These are phyloP conservation scores for Pollenia angustigena DNA, from an alignment of 2,888 invertebrate species.

Conservation along the genomic window DNA sequence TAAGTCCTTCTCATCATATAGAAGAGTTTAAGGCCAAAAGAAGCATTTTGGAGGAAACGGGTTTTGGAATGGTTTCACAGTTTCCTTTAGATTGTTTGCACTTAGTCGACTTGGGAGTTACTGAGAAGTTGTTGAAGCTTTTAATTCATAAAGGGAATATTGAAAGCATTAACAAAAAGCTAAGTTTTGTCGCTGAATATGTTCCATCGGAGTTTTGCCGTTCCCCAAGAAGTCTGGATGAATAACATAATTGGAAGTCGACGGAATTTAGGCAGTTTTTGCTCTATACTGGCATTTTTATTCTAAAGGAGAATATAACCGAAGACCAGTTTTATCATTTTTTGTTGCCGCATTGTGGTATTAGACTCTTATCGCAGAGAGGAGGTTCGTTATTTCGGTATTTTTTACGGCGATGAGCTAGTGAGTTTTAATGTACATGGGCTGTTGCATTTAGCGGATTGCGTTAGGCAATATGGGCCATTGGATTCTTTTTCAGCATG, in stretches of 20 bases:
- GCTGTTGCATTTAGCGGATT: no score
- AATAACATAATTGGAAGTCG: conserved; percentile 33
- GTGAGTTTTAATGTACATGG: no score
- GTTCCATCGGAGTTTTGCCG: conserved; percentile 57
- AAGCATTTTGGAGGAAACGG: conserved; percentile 37
- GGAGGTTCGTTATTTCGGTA: conserved; percentile 34
- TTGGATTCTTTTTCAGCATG: no score
- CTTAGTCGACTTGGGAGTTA: conserved; percentile 54
- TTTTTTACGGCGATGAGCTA: no score
- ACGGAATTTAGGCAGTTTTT: conserved; percentile 55
- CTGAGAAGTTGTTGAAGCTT: conserved; percentile 50
- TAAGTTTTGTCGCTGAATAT: conserved; percentile 29
- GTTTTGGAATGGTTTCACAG: conserved; percentile 63
- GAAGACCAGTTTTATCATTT: conserved; percentile 44
- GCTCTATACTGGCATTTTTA: conserved; percentile 46
- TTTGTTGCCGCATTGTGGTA: conserved; percentile 44
- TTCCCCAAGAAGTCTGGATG: conserved; percentile 22
- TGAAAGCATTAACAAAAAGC: conserved; percentile 39
- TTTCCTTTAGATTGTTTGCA: conserved; percentile 44
- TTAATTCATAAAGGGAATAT: conserved; percentile 39
- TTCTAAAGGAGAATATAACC: conserved; percentile 31
- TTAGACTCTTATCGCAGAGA: conserved; percentile 20
- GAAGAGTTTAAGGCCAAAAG: conserved; percentile 31
- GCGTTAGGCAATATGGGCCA: no score
- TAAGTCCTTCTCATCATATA: conserved; percentile 26